Evolutionary conservation across 1,140 invertebrate species (phyloP).

Genomic region (Wasmannia auropunctata): DNA sequence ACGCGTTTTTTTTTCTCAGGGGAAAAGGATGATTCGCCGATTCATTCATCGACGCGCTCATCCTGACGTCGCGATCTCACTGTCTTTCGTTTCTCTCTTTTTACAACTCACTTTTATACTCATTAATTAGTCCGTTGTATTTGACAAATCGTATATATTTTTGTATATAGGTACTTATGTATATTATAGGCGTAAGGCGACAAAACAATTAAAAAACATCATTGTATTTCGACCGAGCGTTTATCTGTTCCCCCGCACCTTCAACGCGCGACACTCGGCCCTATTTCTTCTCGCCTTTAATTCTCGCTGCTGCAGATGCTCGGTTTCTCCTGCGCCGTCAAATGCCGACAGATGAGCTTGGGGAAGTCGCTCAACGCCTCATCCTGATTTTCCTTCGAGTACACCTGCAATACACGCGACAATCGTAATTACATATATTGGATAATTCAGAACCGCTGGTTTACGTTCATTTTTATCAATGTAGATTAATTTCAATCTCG

Average conservation of each 20-base stretch:
- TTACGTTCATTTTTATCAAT: no score
- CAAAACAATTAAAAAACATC: constrained; percentile 18
- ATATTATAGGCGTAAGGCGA: constrained; percentile 68
- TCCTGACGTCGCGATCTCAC: constrained; percentile 18
- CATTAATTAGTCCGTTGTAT: constrained; percentile 57
- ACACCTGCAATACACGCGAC: constrained; percentile 58
- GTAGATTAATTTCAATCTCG: no score
- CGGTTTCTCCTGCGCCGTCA: constrained; percentile 65
- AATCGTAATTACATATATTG: neutral
- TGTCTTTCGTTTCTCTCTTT: constrained; percentile 41
- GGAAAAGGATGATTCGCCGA: neutral
- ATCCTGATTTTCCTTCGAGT: constrained; percentile 68
- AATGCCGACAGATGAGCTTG: constrained; percentile 70
- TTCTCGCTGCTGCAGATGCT: constrained; percentile 50
- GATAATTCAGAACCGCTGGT: neutral
- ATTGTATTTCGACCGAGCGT: constrained; percentile 7
- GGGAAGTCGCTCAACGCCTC: constrained; percentile 69
- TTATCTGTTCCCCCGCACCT: constrained; percentile 26
- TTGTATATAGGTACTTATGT: constrained; percentile 74
- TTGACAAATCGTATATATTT: constrained; percentile 71
- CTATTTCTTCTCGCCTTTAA: neutral
- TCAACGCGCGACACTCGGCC: neutral
- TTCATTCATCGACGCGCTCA: neutral
- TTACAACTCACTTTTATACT: constrained; percentile 62
- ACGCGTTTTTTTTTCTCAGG: neutral